phyloP scores from a whole-genome alignment of 2,888 invertebrate genomes.

The Stictocephala bisonia region DNA sequence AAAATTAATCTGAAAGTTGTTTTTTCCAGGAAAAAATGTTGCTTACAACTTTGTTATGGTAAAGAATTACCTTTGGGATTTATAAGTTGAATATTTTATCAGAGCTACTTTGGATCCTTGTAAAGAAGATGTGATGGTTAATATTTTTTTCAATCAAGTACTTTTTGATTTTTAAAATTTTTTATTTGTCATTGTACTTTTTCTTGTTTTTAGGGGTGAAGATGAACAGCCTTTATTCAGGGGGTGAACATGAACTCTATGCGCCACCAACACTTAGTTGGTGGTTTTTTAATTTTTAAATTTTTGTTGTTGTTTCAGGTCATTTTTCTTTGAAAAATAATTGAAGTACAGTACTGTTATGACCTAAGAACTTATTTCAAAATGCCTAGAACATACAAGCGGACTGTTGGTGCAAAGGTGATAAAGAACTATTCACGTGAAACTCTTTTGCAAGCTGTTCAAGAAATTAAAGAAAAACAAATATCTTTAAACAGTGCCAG shows the following conservation, averaged over 20 bases:
- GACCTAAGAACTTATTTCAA: background rate
- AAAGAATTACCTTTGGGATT: background rate
- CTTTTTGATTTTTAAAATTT: background rate
- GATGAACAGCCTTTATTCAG: constrained; percentile 9
- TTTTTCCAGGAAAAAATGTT: background rate
- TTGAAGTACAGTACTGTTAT: background rate
- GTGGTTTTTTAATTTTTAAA: too few species aligned
- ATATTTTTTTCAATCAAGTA: too few species aligned
- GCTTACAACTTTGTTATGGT: background rate
- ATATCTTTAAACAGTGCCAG: constrained; percentile 5
- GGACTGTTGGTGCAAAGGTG: background rate
- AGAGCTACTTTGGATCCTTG: constrained; percentile 8
- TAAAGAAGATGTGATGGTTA: background rate
- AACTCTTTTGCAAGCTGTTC: background rate
- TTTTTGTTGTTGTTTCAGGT: background rate
- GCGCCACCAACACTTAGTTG: background rate
- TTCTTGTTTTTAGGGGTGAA: constrained; percentile 5
- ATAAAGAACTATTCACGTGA: background rate
- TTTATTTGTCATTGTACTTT: background rate
- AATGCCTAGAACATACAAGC: background rate
- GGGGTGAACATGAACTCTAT: background rate
- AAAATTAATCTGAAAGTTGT: background rate
- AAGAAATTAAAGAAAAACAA: constrained; percentile 4
- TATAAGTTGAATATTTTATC: constrained; percentile 1
- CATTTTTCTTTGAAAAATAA: background rate